Evolutionary conservation across 2,888 invertebrate genomes (phyloP).

Genomic region (Glaucopsyche alexis): DNA sequence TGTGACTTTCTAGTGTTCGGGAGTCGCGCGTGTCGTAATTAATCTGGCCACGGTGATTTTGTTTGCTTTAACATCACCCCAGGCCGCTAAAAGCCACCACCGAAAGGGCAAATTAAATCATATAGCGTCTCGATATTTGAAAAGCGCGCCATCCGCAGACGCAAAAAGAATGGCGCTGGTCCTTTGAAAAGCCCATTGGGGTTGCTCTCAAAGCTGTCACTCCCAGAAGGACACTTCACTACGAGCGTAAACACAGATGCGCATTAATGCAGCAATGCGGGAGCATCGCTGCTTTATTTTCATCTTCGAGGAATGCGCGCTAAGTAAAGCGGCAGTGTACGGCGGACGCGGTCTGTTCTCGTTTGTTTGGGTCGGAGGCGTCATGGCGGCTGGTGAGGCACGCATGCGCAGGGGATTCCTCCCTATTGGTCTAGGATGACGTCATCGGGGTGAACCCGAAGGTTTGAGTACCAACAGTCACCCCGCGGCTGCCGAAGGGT

Average conservation of each 20-base stretch:
- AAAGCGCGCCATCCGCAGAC: slow-evolving; percentile 65
- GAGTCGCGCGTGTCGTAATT: slow-evolving; percentile 34
- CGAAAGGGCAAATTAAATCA: slow-evolving; percentile 76
- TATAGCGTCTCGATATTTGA: slow-evolving; percentile 75
- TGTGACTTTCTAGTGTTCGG: slow-evolving; percentile 20
- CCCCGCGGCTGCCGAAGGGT: slow-evolving; percentile 65
- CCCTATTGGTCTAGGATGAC: slow-evolving; percentile 77
- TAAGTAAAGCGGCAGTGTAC: slow-evolving; percentile 58
- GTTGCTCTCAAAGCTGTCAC: slow-evolving; percentile 74
- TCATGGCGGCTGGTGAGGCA: slow-evolving; percentile 66
- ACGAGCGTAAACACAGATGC: slow-evolving; percentile 55
- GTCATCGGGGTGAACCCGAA: slow-evolving; percentile 77
- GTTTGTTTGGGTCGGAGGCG: slow-evolving; percentile 58
- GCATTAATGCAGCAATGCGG: slow-evolving; percentile 45
- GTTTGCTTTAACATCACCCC: slow-evolving; percentile 48
- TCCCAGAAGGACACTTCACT: slow-evolving; percentile 68
- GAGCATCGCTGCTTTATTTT: slow-evolving; percentile 51
- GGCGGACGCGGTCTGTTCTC: slow-evolving; percentile 46
- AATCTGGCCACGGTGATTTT: slow-evolving; percentile 38
- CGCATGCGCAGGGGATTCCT: slow-evolving; percentile 68
- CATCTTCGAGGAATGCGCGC: slow-evolving; percentile 44
- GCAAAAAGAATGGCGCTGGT: slow-evolving; percentile 73
- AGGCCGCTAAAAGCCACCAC: slow-evolving; percentile 52
- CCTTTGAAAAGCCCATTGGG: slow-evolving; percentile 75
- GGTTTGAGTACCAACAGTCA: slow-evolving; percentile 75